Conservation (phyloP, 2,113 vertebrate species). For the Donacobius atricapilla region DNA sequence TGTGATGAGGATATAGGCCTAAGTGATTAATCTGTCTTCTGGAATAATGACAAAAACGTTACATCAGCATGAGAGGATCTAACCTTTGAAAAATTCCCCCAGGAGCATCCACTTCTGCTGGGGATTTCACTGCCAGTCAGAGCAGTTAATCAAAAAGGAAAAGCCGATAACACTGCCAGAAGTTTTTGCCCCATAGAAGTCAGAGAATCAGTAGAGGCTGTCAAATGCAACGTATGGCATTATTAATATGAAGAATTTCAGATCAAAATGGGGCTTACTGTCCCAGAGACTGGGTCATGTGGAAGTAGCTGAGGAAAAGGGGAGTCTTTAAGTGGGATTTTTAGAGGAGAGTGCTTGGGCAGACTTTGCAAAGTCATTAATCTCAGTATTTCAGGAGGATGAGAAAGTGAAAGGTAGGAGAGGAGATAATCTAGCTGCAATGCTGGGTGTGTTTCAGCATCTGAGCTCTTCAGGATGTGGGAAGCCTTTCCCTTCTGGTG, state of each 20-base stretch:
- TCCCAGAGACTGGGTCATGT: not conserved
- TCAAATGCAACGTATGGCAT: conserved; percentile 49
- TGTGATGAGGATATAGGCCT: not conserved
- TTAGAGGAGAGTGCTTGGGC: not conserved
- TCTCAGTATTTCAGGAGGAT: not conserved
- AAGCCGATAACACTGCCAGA: conserved; percentile 18
- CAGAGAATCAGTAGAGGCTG: conserved; percentile 32
- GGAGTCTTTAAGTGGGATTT: not conserved
- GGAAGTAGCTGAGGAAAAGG: not conserved
- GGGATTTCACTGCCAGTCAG: conserved; percentile 25
- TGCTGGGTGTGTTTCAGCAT: not conserved
- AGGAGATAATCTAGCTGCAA: not conserved
- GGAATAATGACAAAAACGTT: conserved; percentile 25
- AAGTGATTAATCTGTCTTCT: conserved; percentile 51
- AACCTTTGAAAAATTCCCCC: conserved; percentile 40
- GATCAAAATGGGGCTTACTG: not conserved
- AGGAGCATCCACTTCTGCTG: not conserved
- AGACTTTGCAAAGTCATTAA: not conserved
- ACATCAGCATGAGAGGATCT: conserved; percentile 22
- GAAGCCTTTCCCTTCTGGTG: not conserved
- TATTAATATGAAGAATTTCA: conserved; percentile 47
- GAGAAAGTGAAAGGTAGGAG: not conserved
- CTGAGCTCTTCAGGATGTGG: not conserved
- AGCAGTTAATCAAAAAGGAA: conserved; percentile 53
- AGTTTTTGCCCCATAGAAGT: conserved; percentile 16